Conservation (phyloP, 1,140 invertebrate species). For the Drosophila seguyi region DNA sequence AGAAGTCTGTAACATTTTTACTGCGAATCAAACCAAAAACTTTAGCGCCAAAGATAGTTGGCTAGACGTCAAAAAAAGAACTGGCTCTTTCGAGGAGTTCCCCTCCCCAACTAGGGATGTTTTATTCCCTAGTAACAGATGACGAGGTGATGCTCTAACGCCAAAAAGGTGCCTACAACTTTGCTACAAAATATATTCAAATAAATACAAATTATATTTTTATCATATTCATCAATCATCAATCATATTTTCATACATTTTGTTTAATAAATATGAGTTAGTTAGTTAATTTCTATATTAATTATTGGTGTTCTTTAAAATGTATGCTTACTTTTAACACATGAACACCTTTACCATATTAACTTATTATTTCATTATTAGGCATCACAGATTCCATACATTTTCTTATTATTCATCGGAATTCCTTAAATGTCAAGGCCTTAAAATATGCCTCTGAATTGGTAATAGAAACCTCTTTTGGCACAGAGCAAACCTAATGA, state of each 20-base stretch:
- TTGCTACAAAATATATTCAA: too few species aligned
- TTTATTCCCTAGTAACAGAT: not conserved
- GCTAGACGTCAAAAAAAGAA: conserved; percentile 33
- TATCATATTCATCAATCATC: too few species aligned
- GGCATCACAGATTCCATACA: too few species aligned
- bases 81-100: not conserved
- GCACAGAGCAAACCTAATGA: conserved; percentile 25
- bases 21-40: conserved; percentile 68
- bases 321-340: too few species aligned
- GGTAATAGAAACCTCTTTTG: conserved; percentile 18
- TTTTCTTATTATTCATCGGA: not conserved
- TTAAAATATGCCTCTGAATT: conserved; percentile 1
- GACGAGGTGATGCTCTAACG: conserved; percentile 14
- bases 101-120: not conserved
- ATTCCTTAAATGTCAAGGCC: not conserved
- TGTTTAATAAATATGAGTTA: too few species aligned
- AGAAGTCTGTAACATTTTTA: conserved; percentile 82
- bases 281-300: too few species aligned
- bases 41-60: conserved; percentile 54
- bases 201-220: too few species aligned
- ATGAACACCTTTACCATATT: too few species aligned
- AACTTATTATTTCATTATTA: not conserved
- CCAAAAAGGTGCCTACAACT: not conserved
- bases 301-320: too few species aligned
- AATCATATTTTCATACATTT: too few species aligned